These are phyloP conservation scores for Papilio polytes DNA, from an alignment of 1,140 invertebrate genomes.

Conservation along the genomic window DNA sequence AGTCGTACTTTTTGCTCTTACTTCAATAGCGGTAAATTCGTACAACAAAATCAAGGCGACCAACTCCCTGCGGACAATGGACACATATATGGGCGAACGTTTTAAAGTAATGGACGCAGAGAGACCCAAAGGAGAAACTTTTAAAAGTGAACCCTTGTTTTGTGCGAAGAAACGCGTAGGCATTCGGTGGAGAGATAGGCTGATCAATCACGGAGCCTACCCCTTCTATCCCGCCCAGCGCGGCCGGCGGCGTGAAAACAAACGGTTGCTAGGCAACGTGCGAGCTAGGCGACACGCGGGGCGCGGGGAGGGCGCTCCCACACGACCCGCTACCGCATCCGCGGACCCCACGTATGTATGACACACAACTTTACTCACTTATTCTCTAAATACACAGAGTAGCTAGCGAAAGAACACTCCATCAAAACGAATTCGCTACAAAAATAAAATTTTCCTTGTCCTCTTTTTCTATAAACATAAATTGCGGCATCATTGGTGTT, in stretches of 20 bases:
- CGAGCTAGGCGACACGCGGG: constrained; percentile 50
- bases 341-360: constrained; percentile 67
- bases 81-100: neutral
- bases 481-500: neutral
- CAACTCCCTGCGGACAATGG: constrained; percentile 17
- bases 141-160: constrained; percentile 48
- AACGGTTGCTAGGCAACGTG: constrained; percentile 75
- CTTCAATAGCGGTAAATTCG: neutral
- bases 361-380: constrained; percentile 53
- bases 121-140: constrained; percentile 32
- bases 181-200: constrained; percentile 77
- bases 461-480: neutral
- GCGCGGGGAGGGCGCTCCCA: constrained; percentile 64
- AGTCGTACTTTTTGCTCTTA: neutral
- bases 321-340: constrained; percentile 63
- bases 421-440: neutral
- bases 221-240: constrained; percentile 79
- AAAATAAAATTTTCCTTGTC: neutral
- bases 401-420: constrained; percentile 15
- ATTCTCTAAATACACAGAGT: constrained; percentile 49
- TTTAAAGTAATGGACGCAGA: constrained; percentile 37
- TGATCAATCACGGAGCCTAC: constrained; percentile 82
- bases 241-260: constrained; percentile 74
- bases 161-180: constrained; percentile 66
- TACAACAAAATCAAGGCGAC: constrained; percentile 18